Percentiles rank a stretch among this genome's conserved stretches.
Evolutionary conservation across 2,113 vertebrate genomes (phyloP).

Genomic region (Atherinomorus stipes): DNA sequence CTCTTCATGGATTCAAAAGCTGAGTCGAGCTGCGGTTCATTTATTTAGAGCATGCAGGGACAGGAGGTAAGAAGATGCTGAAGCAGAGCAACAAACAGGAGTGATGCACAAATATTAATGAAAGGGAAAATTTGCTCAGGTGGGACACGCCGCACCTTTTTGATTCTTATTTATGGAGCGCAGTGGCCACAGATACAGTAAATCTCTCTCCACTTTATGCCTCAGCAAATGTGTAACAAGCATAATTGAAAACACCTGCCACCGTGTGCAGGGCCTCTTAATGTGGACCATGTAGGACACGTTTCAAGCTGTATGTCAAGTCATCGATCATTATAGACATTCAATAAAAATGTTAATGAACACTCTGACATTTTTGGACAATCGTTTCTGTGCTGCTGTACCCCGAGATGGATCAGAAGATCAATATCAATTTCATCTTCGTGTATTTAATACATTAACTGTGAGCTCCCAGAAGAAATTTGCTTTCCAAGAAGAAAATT

Average conservation of each 20-base stretch:
- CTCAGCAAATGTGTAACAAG: neutral
- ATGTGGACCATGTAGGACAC: neutral
- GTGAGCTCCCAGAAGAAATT: too few species aligned
- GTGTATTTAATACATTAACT: too few species aligned
- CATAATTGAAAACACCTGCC: constrained; percentile 3
- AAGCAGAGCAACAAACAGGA: constrained; percentile 1
- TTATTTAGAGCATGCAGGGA: constrained; percentile 47
- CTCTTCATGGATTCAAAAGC: constrained; percentile 54
- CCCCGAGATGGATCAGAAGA: too few species aligned
- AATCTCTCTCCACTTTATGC: neutral
- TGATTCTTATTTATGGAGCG: neutral
- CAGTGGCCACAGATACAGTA: neutral
- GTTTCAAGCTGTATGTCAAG: neutral
- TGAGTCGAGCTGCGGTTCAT: constrained; percentile 44
- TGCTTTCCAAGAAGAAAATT: neutral
- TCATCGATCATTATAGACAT: neutral
- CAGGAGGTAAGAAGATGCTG: neutral
- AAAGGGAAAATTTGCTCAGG: neutral
- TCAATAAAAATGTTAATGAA: neutral
- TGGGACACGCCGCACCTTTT: neutral
- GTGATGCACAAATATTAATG: neutral
- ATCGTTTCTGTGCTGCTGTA: too few species aligned
- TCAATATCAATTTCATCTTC: too few species aligned
- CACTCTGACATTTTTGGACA: too few species aligned
- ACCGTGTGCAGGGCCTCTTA: neutral